A percentile compares a stretch with the other conserved stretches of the same genome.
Evolutionary conservation across 1,140 invertebrate genomes (phyloP).

Genomic region (Lethocerus indicus): DNA sequence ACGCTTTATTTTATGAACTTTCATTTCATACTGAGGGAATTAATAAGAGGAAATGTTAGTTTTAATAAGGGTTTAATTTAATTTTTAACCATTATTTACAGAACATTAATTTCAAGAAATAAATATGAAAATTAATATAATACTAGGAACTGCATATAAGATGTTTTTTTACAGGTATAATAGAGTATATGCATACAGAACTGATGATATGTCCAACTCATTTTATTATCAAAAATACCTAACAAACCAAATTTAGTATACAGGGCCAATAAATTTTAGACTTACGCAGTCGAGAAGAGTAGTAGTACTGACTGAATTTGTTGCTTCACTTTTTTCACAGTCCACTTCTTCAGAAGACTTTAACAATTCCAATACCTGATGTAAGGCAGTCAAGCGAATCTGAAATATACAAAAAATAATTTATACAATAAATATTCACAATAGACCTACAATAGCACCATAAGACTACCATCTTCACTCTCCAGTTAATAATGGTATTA

Average conservation of each 20-base stretch:
- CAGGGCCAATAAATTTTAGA: neutral
- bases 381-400: slow-evolving; percentile 29
- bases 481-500: neutral
- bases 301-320: slow-evolving; percentile 4
- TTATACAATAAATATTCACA: neutral
- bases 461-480: neutral
- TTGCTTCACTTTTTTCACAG: neutral
- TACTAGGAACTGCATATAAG: too few relatives aligned
- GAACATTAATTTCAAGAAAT: too few relatives aligned
- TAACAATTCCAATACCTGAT: slow-evolving; percentile 29
- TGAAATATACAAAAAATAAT: slow-evolving; percentile 20
- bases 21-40: neutral
- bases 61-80: too few relatives aligned
- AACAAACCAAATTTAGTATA: neutral
- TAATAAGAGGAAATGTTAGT: too few relatives aligned
- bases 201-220: too few relatives aligned
- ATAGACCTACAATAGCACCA: neutral
- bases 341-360: slow-evolving; percentile 18
- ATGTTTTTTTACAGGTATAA: too few relatives aligned
- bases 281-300: slow-evolving; percentile 17
- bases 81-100: too few relatives aligned
- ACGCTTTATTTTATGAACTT: neutral
- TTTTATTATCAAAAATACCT: too few relatives aligned
- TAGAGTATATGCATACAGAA: too few relatives aligned
- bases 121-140: too few relatives aligned